Evolutionary conservation across 2,113 vertebrate genomes (phyloP).

Genomic region (Syngnathus floridae): DNA sequence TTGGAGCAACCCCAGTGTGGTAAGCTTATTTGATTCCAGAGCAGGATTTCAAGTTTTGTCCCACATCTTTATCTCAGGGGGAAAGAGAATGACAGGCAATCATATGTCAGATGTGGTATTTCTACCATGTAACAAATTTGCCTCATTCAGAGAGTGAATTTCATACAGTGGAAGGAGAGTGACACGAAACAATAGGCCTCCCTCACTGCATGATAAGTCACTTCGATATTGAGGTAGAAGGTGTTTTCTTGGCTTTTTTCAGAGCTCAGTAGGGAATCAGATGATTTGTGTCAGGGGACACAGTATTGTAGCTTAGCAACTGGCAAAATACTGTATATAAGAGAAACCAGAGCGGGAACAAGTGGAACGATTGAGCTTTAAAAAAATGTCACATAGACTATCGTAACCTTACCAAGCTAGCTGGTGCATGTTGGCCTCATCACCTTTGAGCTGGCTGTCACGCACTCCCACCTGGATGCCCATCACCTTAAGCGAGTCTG

Average conservation of each 20-base stretch:
- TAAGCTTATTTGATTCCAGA: no score
- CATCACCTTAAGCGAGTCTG: constrained; percentile 56
- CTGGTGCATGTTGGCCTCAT: not conserved
- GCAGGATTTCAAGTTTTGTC: no score
- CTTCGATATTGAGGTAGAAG: no score
- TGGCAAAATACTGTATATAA: not conserved
- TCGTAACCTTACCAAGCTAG: not conserved
- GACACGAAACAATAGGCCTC: no score
- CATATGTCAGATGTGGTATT: no score
- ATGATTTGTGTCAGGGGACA: not conserved
- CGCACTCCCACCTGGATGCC: constrained; percentile 36
- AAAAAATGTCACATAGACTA: not conserved
- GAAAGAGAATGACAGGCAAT: no score
- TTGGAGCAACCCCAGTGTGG: no score
- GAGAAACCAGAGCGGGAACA: not conserved
- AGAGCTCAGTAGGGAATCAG: not conserved
- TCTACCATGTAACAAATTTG: no score
- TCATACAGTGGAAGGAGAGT: no score
- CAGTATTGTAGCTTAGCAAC: not conserved
- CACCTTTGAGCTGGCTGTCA: not conserved
- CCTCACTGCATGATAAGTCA: no score
- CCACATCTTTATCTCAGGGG: no score
- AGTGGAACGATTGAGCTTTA: not conserved
- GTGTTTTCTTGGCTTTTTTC: not conserved
- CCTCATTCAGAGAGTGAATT: no score